Evolutionary conservation across 2,888 invertebrate genomes (phyloP).

Genomic region (Chouioia cunea): DNA sequence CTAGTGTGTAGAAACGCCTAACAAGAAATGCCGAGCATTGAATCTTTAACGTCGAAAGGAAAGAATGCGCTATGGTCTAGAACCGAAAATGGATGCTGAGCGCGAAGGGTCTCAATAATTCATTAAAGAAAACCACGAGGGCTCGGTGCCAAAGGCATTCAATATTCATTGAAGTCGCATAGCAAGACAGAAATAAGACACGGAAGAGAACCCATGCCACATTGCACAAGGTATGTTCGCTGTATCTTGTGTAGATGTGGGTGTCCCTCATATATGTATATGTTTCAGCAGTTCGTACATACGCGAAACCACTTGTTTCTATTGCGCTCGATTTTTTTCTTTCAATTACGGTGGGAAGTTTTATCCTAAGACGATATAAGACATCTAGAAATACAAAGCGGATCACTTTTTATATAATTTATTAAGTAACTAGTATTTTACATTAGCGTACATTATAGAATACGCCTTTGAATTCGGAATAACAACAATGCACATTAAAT

Average conservation of each 20-base stretch:
- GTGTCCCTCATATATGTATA: too few species aligned
- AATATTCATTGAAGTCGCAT: conserved; percentile 30
- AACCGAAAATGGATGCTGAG: conserved; percentile 20
- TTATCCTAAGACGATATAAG: too few species aligned
- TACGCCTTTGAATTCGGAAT: too few species aligned
- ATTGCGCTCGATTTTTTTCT: conserved; percentile 5
- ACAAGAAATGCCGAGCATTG: conserved; percentile 15
- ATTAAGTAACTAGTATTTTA: too few species aligned
- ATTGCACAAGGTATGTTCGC: too few species aligned
- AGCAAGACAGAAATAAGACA: conserved; percentile 2
- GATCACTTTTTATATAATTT: too few species aligned
- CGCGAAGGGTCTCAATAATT: conserved; percentile 35
- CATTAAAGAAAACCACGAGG: conserved; percentile 31
- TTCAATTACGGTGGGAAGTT: too few species aligned
- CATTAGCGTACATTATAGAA: too few species aligned
- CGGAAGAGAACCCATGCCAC: background rate
- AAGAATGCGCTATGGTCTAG: conserved; percentile 13
- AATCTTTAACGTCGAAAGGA: conserved; percentile 26
- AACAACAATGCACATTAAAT: too few species aligned
- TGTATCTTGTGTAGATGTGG: background rate
- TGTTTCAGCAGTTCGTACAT: background rate
- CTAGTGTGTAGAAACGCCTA: too few species aligned
- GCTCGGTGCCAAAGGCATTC: conserved; percentile 9
- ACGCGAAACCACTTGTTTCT: conserved; percentile 12
- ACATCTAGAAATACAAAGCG: too few species aligned